Evolutionary conservation across 2,113 vertebrate genomes (phyloP).

Genomic region (Phycodurus eques): DNA sequence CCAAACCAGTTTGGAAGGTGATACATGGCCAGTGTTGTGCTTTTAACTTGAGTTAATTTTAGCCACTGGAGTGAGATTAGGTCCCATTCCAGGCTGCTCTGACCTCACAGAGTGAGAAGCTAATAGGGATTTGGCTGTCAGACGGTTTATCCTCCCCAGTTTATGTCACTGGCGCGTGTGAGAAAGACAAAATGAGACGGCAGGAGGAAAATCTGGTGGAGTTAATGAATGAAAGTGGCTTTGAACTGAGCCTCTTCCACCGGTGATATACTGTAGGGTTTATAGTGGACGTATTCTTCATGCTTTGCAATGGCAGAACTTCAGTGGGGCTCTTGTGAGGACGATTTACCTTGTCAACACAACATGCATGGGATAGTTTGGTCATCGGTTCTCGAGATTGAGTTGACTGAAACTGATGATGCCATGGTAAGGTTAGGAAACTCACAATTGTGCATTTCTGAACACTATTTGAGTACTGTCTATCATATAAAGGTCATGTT

Average conservation of each 20-base stretch:
- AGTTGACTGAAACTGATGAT: slow-evolving; percentile 45
- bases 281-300: neutral
- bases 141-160: slow-evolving; percentile 61
- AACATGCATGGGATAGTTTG: slow-evolving; percentile 50
- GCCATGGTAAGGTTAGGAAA: slow-evolving; percentile 40
- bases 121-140: slow-evolving; percentile 71
- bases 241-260: slow-evolving; percentile 12
- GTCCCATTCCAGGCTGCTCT: slow-evolving; percentile 58
- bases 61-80: slow-evolving; percentile 64
- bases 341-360: slow-evolving; percentile 24
- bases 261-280: neutral
- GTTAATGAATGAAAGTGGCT: slow-evolving; percentile 32
- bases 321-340: slow-evolving; percentile 4
- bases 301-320: slow-evolving; percentile 4
- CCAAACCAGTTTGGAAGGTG: slow-evolving; percentile 15
- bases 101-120: slow-evolving; percentile 63
- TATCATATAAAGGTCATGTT: neutral
- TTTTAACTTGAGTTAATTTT: slow-evolving; percentile 68
- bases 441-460: neutral
- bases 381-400: slow-evolving; percentile 51
- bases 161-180: slow-evolving; percentile 47
- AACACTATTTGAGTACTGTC: neutral
- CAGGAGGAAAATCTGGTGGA: slow-evolving; percentile 12
- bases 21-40: slow-evolving; percentile 36
- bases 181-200: slow-evolving; percentile 20